Percentiles rank a stretch among this genome's conserved stretches.
These are phyloP conservation scores for Deladenus siricidicola DNA, from an alignment of 2,888 invertebrate genomes.

Conservation along the genomic window DNA sequence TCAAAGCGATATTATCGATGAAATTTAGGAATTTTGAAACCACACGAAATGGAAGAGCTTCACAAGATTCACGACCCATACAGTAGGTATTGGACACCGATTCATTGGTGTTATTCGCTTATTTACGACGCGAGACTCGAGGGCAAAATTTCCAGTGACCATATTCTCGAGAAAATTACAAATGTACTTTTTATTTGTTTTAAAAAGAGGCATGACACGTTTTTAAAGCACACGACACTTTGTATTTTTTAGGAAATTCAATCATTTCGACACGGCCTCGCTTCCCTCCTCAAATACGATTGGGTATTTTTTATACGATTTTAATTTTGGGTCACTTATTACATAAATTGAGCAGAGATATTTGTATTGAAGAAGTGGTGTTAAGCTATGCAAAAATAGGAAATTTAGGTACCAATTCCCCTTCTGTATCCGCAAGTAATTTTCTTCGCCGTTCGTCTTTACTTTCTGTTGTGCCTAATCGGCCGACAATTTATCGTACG, in stretches of 20 bases:
- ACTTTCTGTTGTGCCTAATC: slow-evolving; percentile 42
- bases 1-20: no score
- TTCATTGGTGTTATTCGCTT: slow-evolving; percentile 41
- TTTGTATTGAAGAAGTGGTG: no score
- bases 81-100: slow-evolving; percentile 46
- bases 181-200: slow-evolving; percentile 20
- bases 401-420: slow-evolving; percentile 18
- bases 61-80: slow-evolving; percentile 44
- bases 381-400: no score
- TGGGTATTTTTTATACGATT: no score
- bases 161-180: slow-evolving; percentile 41
- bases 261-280: slow-evolving; percentile 29
- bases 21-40: slow-evolving; percentile 30
- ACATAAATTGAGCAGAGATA: no score
- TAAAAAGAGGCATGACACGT: not conserved
- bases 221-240: not conserved
- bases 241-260: slow-evolving; percentile 25
- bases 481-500: slow-evolving; percentile 33
- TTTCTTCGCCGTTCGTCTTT: slow-evolving; percentile 41
- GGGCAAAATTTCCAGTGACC: slow-evolving; percentile 32
- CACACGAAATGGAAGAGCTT: slow-evolving; percentile 26
- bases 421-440: slow-evolving; percentile 29
- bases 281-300: slow-evolving; percentile 31
- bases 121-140: slow-evolving; percentile 28
- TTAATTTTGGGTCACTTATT: no score